Evolutionary conservation across 2,113 vertebrate genomes (phyloP), one percentile per base, ranked within the genome.

Genomic region (Odontesthes bonariensis): DNA sequence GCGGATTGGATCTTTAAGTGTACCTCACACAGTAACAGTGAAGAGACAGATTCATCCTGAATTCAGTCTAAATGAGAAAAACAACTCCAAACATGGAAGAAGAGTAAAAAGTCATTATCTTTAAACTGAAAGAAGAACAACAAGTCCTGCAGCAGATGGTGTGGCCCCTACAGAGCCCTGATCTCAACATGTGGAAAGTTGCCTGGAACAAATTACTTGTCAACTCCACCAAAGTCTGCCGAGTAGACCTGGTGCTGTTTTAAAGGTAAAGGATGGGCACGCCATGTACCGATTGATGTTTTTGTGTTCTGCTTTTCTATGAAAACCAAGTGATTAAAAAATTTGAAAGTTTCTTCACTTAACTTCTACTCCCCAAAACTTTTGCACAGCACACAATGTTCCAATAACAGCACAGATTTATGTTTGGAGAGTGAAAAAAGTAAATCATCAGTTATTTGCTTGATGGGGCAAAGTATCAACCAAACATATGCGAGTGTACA

Each of bases 401-500:
- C 13, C 9, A 67, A 46, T 38, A 16, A 53, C 27, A 33, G 6
- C 16, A 56, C 17, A n/a, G 12, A 54, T 68, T 68, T 17, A 31
- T 9, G 19, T n/a, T 51, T n/a, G 22, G 23, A 47, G 38, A 56
- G 31, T 56, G 1, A 46, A 20, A n/a, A 49, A 11, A 66, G 6
- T 20, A 3, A 35, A 52, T 56, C 12, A 6, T 55, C 20, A n/a
- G 9, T 52, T 67, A 56, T 68, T 55, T 55, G 12, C 19, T 59
- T 44, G 3, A 69, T 16, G 9, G 14, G 17, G 42, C 46, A 33
- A 73, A 49, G 8, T 17, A 31, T 16, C 14, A 17, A 20, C n/a
- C 20, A 47, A 60, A 61, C 57, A 62, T 57, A 44, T 69, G 58
- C 23, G 32, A 69, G 66, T 31, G 38, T 27, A 35, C 61, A 71